These are phyloP conservation scores for Otocyon megalotis DNA, from an alignment of 2,113 vertebrate genomes.

Conservation along the genomic window DNA sequence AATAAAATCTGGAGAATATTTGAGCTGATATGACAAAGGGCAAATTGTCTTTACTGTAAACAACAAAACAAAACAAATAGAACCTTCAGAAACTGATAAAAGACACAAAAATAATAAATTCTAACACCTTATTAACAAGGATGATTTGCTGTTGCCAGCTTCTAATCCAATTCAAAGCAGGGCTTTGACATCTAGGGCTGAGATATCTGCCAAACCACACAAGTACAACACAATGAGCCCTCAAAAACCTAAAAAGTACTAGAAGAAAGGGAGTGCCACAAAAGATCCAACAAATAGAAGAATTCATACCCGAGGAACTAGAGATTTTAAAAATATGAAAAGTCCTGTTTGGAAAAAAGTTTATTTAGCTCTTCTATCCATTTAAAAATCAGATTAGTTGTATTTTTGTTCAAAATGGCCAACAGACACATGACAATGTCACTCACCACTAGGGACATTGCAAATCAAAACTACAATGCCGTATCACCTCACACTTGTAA, in stretches of 20 bases:
- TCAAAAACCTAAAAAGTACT: neutral
- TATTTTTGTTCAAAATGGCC: neutral
- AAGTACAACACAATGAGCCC: neutral
- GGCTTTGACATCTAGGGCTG: neutral
- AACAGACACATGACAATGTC: neutral
- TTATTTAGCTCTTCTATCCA: neutral
- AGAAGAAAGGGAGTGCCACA: neutral
- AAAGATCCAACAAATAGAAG: neutral
- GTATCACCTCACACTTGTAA: neutral
- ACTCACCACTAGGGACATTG: neutral
- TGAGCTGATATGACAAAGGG: neutral
- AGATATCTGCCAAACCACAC: neutral
- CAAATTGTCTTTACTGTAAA: neutral
- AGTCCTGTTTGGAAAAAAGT: neutral
- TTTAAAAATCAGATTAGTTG: neutral
- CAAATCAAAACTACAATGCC: neutral
- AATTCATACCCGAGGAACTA: neutral
- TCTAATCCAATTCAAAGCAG: neutral
- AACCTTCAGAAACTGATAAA: neutral
- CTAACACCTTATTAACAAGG: neutral
- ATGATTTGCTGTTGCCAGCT: neutral
- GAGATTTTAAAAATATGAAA: neutral
- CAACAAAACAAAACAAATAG: neutral
- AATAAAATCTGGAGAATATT: slow-evolving; percentile 26
- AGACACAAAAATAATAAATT: neutral